These are phyloP conservation scores for Drosophila lutescens DNA, from an alignment of 2,888 invertebrate species.

Conservation along the genomic window DNA sequence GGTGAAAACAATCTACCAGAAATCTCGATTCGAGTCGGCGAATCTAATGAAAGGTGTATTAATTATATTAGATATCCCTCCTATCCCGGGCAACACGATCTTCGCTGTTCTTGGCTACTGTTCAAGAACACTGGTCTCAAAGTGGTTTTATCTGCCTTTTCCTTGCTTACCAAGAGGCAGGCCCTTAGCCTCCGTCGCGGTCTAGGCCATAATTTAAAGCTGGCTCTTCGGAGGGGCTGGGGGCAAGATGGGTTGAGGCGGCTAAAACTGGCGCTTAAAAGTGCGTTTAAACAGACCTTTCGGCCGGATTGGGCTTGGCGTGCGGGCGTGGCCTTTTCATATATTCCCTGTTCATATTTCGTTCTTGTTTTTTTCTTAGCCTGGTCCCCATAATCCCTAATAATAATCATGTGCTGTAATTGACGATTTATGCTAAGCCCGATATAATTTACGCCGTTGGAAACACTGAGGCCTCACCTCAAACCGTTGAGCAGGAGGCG, in stretches of 20 bases:
- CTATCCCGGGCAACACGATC: conserved; percentile 61
- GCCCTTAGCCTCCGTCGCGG: conserved; percentile 23
- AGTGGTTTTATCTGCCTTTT: conserved; percentile 8
- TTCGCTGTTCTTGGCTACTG: conserved; percentile 50
- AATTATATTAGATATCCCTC: conserved; percentile 69
- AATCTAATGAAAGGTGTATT: conserved; percentile 63
- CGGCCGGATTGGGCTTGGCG: conserved; percentile 79
- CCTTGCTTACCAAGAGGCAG: conserved; percentile 15
- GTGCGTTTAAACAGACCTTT: conserved; percentile 61
- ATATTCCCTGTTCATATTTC: conserved; percentile 18
- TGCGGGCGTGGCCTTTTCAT: conserved; percentile 66
- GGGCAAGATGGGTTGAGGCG: conserved; percentile 22
- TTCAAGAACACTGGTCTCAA: conserved; percentile 5
- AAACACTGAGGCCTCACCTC: conserved; percentile 66
- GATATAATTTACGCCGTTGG: conserved; percentile 76
- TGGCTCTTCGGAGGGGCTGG: conserved; percentile 15
- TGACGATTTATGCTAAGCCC: conserved; percentile 78
- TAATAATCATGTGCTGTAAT: conserved; percentile 80
- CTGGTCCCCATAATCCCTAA: conserved; percentile 72
- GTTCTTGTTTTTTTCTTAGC: not conserved
- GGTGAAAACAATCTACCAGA: conserved; percentile 2
- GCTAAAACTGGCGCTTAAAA: conserved; percentile 76
- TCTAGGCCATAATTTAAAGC: conserved; percentile 68
- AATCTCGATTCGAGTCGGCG: conserved; percentile 34
- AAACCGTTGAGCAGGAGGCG: conserved; percentile 32